Evolutionary conservation across 2,797 vertebrate species (phyloP), one percentile per base, ranked within the genome.

Genomic region (Rhincodon typus): DNA sequence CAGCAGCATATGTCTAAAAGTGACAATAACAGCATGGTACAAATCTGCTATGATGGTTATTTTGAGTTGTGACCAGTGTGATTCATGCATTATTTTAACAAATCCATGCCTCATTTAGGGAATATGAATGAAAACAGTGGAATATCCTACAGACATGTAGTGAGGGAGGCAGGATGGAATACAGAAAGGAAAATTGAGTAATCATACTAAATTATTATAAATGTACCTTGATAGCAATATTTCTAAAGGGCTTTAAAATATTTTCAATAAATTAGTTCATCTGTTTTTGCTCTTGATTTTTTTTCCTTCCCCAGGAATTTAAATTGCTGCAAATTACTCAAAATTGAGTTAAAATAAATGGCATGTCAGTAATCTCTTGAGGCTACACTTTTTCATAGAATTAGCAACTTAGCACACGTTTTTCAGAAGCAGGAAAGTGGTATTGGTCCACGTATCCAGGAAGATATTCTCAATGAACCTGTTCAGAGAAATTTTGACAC

Each of bases 131-230:
- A 53, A 30, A 34, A 30, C 13, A 74, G 46, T 95, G 46, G 46
- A 95, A 50, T 50, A 74, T 74, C 94, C 94, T 4, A 53, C 46
- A 77, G 94, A 27, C 70, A 53, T 34, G 30, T 3, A 34, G 30
- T 4, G 30, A n/a, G 72, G 27, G 17, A 74, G 30, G 25, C 57
- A 72, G 38, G 70, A 53, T 50, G 30, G 72, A 53, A 77, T 23
- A 95, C 30, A 95, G 77, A 57, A 77, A 72, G 94, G 46, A 50
- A 77, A 46, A 10, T 34, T 34, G 34, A 77, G 94, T 77, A 95
- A 95, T 95, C 77, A 77, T 72, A 15, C 94, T 74, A 95, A 95
- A 77, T 95, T 95, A n/a, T 95, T 77, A 74, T 94, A 53, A 74
- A 95, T n/a, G 17, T 17, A 17, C 70, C 53, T 95, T 95, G 27